Conservation (phyloP, 2,113 vertebrate genomes). For the Xiphorhynchus elegans region DNA sequence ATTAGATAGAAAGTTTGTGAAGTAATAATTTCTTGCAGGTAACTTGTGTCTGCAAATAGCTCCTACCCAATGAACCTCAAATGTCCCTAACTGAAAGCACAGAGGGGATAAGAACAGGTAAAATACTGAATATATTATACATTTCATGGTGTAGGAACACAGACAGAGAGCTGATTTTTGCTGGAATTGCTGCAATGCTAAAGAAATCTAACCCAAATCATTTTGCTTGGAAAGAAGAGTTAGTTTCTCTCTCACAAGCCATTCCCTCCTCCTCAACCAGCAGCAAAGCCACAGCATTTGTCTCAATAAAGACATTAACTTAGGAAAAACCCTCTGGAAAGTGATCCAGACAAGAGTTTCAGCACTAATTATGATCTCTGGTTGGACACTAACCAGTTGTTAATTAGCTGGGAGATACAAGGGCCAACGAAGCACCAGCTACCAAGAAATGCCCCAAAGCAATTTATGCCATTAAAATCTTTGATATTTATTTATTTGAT, state of each 20-base stretch:
- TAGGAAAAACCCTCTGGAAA: background rate
- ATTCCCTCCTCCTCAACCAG: background rate
- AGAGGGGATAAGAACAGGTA: background rate
- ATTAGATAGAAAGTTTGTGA: background rate
- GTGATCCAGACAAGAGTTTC: background rate
- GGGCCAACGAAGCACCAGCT: background rate
- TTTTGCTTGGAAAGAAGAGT: background rate
- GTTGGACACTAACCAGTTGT: background rate
- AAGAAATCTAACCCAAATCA: background rate
- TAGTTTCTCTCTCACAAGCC: background rate
- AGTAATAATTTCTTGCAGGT: background rate
- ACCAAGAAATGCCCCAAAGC: background rate
- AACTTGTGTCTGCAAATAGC: background rate
- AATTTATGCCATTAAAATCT: background rate
- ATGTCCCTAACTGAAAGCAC: background rate
- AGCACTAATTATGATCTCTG: background rate
- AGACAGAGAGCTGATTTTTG: background rate
- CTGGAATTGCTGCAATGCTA: background rate
- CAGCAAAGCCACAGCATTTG: background rate
- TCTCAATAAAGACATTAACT: background rate
- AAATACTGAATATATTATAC: background rate
- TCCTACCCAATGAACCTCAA: background rate
- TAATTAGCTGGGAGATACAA: background rate
- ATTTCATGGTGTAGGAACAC: background rate
- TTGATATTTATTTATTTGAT: background rate